Evolutionary conservation across 2,113 vertebrate genomes (phyloP).

Genomic region (Sylvilagus bachmani): DNA sequence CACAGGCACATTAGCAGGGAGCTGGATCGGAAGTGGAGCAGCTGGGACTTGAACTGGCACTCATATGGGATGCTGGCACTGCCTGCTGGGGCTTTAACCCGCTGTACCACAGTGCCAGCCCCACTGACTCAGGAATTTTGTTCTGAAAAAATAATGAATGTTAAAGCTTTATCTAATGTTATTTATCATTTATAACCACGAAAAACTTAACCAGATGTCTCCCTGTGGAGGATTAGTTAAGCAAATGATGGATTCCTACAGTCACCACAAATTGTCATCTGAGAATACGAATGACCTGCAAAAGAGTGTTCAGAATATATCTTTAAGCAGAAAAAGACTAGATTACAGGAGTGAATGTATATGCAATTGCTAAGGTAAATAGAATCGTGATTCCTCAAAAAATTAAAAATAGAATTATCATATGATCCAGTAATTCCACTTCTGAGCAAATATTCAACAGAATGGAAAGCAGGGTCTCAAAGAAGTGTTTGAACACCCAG

Average conservation of each 20-base stretch:
- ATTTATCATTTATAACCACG: neutral
- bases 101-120: no score
- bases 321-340: conserved; percentile 1
- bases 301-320: conserved; percentile 1
- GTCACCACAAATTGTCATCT: neutral
- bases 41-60: no score
- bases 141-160: neutral
- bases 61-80: no score
- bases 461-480: neutral
- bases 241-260: neutral
- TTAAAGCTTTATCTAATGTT: conserved; percentile 21
- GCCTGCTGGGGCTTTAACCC: no score
- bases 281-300: neutral
- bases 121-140: neutral
- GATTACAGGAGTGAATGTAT: conserved; percentile 1
- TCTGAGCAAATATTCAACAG: neutral
- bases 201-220: neutral
- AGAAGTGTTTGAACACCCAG: neutral
- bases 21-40: no score
- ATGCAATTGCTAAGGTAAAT: neutral
- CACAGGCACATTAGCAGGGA: no score
- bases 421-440: neutral
- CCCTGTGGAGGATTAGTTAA: neutral
- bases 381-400: neutral
- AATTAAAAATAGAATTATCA: neutral